Base-by-base conservation (phyloP, 1,140 invertebrate species). In the Macrotrachela quadricornifera region DNA sequence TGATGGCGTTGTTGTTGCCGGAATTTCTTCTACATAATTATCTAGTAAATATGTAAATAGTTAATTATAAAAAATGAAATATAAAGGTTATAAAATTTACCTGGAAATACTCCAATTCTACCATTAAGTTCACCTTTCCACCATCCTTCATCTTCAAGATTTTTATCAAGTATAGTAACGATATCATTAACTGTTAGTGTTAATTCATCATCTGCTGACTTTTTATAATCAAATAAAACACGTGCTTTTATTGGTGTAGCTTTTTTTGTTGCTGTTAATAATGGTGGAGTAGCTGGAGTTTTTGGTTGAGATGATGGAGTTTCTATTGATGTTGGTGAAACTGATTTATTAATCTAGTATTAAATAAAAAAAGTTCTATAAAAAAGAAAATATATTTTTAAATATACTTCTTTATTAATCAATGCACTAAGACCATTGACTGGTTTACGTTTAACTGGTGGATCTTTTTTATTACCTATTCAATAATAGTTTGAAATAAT, bases 81-180 rank as follows among this genome's bases (percentile, higher is more conserved):
- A n/a, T n/a, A n/a, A n/a, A n/a, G 2, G 21, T 4, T 49, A 16
- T 71, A 69, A 74, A 95, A 96, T 74, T 96, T 95, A 64, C 95
- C 88, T 6, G 91, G 91, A 67, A 97, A 96, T 1, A 96, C 76
- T 0, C 91, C 91, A 49, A 84, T 70, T 64, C 78, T 78, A 36
- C 87, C 88, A 57, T 79, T 77, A 0, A 90, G 60, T 71, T 96
- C 88, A 47, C 90, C 91, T 67, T 80, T 80, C 88, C 88, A 96
- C 91, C 88, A 95, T 42, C 86, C 86, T 60, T 83, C 80, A 69
- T 96, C 91, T 45, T 83, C 82, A 40, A 83, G 78, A 1, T 68
- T 59, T 42, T 60, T 91, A 80, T 81, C 80, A 47, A 90, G 70
- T 57, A 91, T 80, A 65, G 83, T 81, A 53, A 94, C 79, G 11